Conservation (phyloP, 2,797 vertebrate species). For the Poecilia gillii region DNA sequence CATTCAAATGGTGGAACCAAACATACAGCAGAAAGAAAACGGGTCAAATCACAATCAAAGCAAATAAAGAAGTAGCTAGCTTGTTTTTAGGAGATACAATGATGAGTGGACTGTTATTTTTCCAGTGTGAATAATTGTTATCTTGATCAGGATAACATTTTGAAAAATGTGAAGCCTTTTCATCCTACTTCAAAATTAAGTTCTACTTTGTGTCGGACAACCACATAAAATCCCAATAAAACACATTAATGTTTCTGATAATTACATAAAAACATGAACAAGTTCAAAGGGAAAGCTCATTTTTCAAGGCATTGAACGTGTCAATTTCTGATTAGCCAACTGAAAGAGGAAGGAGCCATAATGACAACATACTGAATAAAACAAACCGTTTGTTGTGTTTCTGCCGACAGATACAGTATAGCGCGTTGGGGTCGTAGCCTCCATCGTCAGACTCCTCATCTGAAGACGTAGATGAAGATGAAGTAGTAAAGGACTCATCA, state of each 20-base stretch:
- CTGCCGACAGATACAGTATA: constrained; percentile 97
- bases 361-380: not conserved
- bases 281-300: not conserved
- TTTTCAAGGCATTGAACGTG: not conserved
- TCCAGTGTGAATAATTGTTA: not conserved
- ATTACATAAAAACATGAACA: not conserved
- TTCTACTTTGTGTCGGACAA: not conserved
- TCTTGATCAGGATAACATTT: not conserved
- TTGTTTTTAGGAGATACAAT: not conserved
- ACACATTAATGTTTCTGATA: not conserved
- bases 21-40: not conserved
- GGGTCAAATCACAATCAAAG: not conserved
- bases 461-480: constrained; percentile 79
- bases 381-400: constrained; percentile 97
- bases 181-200: not conserved
- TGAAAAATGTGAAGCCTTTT: not conserved
- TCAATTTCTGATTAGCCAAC: not conserved
- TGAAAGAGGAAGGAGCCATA: not conserved
- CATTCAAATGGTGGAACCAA: not conserved
- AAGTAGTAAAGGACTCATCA: constrained; percentile 56
- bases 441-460: constrained; percentile 89
- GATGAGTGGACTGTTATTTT: not conserved
- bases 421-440: constrained; percentile 92
- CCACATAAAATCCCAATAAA: constrained; percentile 5
- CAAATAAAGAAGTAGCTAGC: not conserved